Evolutionary conservation across 2,888 invertebrate species (phyloP).

Genomic region (Oligia fasciuncula): DNA sequence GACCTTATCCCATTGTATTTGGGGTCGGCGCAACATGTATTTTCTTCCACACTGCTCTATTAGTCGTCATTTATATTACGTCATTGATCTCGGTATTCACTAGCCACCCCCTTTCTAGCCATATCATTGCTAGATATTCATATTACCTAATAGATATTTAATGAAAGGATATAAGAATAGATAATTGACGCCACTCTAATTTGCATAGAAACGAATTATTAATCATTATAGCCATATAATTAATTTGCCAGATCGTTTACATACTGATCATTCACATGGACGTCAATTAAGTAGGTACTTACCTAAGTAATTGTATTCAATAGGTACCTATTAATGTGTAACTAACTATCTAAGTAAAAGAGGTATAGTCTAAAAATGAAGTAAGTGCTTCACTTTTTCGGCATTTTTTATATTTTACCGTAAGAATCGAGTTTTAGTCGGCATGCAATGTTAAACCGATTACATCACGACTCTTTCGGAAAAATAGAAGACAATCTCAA

Average conservation of each 20-base stretch:
- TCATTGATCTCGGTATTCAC: too few species aligned
- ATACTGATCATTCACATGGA: slow-evolving; percentile 20
- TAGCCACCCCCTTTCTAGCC: too few species aligned
- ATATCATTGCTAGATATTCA: background rate
- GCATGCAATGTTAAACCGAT: too few species aligned
- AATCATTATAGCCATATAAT: slow-evolving; percentile 37
- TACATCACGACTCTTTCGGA: too few species aligned
- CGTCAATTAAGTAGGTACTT: slow-evolving; percentile 1
- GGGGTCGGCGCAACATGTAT: too few species aligned
- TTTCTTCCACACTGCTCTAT: too few species aligned
- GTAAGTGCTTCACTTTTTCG: background rate
- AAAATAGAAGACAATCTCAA: background rate
- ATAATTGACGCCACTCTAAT: slow-evolving; percentile 24
- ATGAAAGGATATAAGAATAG: slow-evolving; percentile 24
- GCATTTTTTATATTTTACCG: background rate
- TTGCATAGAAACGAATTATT: slow-evolving; percentile 37
- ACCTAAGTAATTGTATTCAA: slow-evolving; percentile 1
- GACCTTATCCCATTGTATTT: too few species aligned
- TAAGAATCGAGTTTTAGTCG: background rate
- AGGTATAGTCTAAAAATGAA: background rate
- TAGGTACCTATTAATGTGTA: background rate
- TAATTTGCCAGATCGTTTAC: slow-evolving; percentile 31
- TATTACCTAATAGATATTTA: background rate
- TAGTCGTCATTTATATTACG: too few species aligned
- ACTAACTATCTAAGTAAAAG: background rate